phyloP scores from a whole-genome alignment of 2,797 vertebrate species.

The Atherinosoma microstoma region DNA sequence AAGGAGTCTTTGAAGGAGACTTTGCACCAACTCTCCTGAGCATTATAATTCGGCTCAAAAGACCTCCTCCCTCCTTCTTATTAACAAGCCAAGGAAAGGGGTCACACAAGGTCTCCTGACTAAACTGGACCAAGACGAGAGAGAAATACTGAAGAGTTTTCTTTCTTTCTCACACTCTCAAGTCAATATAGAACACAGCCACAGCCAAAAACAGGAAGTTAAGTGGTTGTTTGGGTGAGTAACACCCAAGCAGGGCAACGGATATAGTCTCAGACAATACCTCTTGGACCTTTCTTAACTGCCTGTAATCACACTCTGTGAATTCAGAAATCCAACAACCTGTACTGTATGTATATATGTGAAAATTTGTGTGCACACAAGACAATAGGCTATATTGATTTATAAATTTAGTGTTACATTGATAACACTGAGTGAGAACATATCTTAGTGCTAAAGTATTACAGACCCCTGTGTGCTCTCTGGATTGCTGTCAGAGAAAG shows the following conservation, averaged over 20 bases:
- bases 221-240: constrained; percentile 43
- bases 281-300: constrained; percentile 49
- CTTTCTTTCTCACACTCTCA: constrained; percentile 40
- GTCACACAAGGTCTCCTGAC: constrained; percentile 46
- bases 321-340: constrained; percentile 38
- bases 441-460: constrained; percentile 56
- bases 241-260: constrained; percentile 44
- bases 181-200: constrained; percentile 25
- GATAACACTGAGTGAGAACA: constrained; percentile 54
- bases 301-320: constrained; percentile 30
- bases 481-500: constrained; percentile 42
- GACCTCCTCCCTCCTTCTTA: constrained; percentile 55
- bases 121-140: constrained; percentile 48
- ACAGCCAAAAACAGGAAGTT: constrained; percentile 65
- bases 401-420: constrained; percentile 60
- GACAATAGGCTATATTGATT: constrained; percentile 63
- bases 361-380: constrained; percentile 55
- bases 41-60: constrained; percentile 46
- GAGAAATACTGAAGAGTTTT: constrained; percentile 27
- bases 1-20: constrained; percentile 53
- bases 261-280: constrained; percentile 48
- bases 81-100: constrained; percentile 57
- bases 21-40: constrained; percentile 49
- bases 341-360: constrained; percentile 61
- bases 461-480: constrained; percentile 50